phyloP scores from a whole-genome alignment of 2,888 invertebrate genomes.

The Agrilus mali region DNA sequence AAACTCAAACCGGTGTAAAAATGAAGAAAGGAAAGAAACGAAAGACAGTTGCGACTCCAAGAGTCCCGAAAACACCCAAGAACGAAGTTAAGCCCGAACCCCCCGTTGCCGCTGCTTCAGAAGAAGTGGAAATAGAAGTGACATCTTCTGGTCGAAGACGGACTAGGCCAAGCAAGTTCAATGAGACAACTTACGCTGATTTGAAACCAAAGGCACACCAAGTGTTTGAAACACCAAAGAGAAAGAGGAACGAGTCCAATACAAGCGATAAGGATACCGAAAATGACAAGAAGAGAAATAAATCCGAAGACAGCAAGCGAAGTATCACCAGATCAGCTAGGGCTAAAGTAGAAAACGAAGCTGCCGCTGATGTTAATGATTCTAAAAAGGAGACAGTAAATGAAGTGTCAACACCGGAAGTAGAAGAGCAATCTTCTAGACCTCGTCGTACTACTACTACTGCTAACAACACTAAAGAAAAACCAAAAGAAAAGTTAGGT shows the following conservation, averaged over 20 bases:
- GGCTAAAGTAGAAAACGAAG: conserved; percentile 5
- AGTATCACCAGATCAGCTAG: conserved; percentile 3
- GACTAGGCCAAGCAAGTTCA: conserved; percentile 50
- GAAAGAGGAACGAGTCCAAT: conserved; percentile 24
- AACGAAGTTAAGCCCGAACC: conserved; percentile 25
- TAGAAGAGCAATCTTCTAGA: neutral
- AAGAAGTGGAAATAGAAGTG: conserved; percentile 36
- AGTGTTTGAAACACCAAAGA: conserved; percentile 18
- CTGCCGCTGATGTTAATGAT: conserved; percentile 1
- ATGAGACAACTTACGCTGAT: conserved; percentile 47
- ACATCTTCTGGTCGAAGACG: conserved; percentile 52
- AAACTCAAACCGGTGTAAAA: conserved; percentile 41
- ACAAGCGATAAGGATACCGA: conserved; percentile 19
- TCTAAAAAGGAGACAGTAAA: conserved; percentile 5
- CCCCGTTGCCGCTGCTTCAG: conserved; percentile 6
- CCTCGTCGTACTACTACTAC: conserved; percentile 5
- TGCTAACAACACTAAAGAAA: neutral
- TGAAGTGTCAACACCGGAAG: conserved; percentile 6
- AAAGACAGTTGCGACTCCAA: conserved; percentile 17
- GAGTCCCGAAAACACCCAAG: conserved; percentile 31
- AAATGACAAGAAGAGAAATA: conserved; percentile 20
- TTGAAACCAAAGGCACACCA: conserved; percentile 21
- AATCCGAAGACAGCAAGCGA: neutral
- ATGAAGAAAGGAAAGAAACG: conserved; percentile 32
- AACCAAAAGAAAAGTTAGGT: conserved; percentile 24